phyloP scores from a whole-genome alignment of 2,797 vertebrate species.

The Notolabrus celidotus region DNA sequence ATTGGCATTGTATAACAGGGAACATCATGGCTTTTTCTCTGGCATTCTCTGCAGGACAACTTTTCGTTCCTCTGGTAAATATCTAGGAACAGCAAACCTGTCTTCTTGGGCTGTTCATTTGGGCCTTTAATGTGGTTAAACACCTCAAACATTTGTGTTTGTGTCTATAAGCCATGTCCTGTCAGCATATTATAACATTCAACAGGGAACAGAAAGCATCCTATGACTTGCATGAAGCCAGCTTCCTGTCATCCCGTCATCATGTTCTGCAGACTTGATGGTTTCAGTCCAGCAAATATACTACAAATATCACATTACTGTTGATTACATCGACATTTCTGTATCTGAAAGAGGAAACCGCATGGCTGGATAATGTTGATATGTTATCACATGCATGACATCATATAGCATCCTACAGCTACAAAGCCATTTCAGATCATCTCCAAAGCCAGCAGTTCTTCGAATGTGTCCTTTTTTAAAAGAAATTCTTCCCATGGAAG shows the following conservation, averaged over 20 bases:
- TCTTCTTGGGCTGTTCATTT: constrained; percentile 10
- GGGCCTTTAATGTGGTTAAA: neutral
- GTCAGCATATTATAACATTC: constrained; percentile 15
- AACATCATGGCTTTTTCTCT: constrained; percentile 4
- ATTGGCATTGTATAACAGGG: neutral
- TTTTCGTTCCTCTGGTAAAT: neutral
- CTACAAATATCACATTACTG: constrained; percentile 27
- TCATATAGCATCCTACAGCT: constrained; percentile 29
- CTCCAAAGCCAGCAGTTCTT: constrained; percentile 36
- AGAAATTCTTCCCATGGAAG: constrained; percentile 86
- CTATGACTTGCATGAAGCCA: constrained; percentile 53
- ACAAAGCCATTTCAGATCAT: constrained; percentile 15
- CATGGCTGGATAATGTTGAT: constrained; percentile 37
- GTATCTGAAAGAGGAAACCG: constrained; percentile 19
- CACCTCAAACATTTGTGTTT: constrained; percentile 11
- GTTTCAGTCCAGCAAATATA: constrained; percentile 37
- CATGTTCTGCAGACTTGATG: constrained; percentile 19
- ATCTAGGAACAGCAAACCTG: neutral
- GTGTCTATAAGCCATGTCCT: constrained; percentile 37
- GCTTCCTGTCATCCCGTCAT: constrained; percentile 1
- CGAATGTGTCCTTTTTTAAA: neutral
- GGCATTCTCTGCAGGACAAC: neutral
- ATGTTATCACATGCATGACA: constrained; percentile 50
- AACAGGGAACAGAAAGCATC: constrained; percentile 34
- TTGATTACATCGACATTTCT: constrained; percentile 35